These are phyloP conservation scores for Tenodera sinensis DNA, from an alignment of 2,888 invertebrate species.

Conservation along the genomic window DNA sequence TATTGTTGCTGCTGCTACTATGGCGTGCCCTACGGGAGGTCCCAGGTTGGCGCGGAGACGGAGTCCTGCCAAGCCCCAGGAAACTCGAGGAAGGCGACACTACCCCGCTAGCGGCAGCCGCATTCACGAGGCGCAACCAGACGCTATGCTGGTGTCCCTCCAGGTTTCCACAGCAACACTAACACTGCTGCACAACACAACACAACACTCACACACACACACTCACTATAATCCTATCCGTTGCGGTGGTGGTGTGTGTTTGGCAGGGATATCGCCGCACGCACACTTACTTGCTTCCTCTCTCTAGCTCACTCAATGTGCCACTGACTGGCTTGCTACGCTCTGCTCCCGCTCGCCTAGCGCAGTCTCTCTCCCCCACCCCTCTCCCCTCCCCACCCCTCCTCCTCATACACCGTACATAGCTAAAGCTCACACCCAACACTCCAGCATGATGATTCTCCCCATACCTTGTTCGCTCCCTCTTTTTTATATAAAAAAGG, in stretches of 20 bases:
- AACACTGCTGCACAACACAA: not conserved
- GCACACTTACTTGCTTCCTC: not conserved
- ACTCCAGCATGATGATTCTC: slow-evolving; percentile 17
- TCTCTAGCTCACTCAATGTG: not conserved
- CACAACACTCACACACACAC: not conserved
- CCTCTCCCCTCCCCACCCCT: not conserved
- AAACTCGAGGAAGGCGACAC: not conserved
- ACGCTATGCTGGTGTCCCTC: slow-evolving; percentile 9
- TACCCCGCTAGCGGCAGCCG: not conserved
- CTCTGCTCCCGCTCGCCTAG: slow-evolving; percentile 8
- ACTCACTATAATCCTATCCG: not conserved
- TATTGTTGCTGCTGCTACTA: not conserved
- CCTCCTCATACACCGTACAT: not conserved
- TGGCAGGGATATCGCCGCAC: not conserved
- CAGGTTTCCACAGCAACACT: not conserved
- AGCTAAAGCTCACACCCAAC: slow-evolving; percentile 22
- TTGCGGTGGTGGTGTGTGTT: not conserved
- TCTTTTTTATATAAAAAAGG: not conserved
- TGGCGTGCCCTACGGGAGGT: not conserved
- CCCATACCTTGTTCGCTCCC: slow-evolving; percentile 22
- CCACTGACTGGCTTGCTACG: not conserved
- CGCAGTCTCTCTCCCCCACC: slow-evolving; percentile 18
- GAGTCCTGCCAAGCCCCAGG: not conserved
- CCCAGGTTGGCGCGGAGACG: not conserved
- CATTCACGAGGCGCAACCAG: slow-evolving; percentile 12